Conservation (phyloP, 2,797 vertebrate genomes). For the Eurystomus glaucurus region DNA sequence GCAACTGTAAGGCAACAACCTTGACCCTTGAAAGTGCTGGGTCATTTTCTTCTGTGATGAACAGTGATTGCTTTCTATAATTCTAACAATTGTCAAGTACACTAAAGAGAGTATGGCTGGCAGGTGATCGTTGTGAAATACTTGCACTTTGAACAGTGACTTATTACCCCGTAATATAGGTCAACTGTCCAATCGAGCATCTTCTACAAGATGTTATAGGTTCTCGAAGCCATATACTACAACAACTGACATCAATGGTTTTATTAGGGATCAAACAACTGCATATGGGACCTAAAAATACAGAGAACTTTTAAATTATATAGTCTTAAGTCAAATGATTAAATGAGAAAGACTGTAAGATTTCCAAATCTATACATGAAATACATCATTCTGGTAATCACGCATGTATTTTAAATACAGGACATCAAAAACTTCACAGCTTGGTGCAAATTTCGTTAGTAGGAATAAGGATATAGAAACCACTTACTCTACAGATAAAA, state of each 20-base stretch:
- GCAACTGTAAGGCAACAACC: conserved; percentile 8
- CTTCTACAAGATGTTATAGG: not conserved
- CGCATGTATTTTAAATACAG: not conserved
- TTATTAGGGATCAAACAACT: not conserved
- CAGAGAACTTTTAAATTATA: not conserved
- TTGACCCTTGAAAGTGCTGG: conserved; percentile 28
- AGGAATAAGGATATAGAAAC: not conserved
- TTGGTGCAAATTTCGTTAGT: not conserved
- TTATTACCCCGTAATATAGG: conserved; percentile 32
- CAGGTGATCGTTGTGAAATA: conserved; percentile 37
- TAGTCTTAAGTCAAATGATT: not conserved
- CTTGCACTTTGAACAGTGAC: conserved; percentile 35
- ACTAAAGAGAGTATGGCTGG: not conserved
- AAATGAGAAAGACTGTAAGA: not conserved
- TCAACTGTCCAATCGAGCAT: conserved; percentile 29
- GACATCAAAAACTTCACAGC: not conserved
- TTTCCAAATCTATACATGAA: not conserved
- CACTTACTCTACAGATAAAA: not conserved
- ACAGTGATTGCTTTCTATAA: conserved; percentile 63
- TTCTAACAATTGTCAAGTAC: conserved; percentile 34
- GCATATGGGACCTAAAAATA: not conserved
- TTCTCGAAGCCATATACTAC: not conserved
- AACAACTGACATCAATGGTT: not conserved
- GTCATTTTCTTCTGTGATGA: conserved; percentile 32
- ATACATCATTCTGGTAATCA: not conserved